Evolutionary conservation across 2,888 invertebrate genomes (phyloP).

Genomic region (Diaphora mendica): DNA sequence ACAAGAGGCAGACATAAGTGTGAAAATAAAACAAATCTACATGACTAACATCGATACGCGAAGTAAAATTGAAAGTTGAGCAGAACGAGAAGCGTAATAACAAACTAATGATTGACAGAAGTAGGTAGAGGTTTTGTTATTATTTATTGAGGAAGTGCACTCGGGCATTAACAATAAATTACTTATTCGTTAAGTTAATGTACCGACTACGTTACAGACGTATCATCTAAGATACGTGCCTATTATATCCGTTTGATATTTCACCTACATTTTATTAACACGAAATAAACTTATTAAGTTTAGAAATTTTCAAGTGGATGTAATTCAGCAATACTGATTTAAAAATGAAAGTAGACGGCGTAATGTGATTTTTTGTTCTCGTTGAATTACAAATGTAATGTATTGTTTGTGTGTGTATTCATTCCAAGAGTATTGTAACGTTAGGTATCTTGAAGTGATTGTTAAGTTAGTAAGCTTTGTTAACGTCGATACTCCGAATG

Average conservation of each 20-base stretch:
- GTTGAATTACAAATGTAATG: conserved; percentile 21
- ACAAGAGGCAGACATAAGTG: neutral
- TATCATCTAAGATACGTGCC: conserved; percentile 49
- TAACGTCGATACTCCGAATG: conserved; percentile 56
- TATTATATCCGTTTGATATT: conserved; percentile 30
- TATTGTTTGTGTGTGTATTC: conserved; percentile 19
- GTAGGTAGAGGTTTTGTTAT: conserved; percentile 46
- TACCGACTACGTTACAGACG: conserved; percentile 32
- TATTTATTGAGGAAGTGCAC: conserved; percentile 53
- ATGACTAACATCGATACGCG: conserved; percentile 43
- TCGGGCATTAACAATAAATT: conserved; percentile 54
- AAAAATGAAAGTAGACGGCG: conserved; percentile 45
- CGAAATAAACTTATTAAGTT: conserved; percentile 36
- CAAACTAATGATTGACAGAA: conserved; percentile 48
- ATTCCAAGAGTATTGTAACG: conserved; percentile 26
- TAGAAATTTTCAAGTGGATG: conserved; percentile 38
- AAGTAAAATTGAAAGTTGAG: conserved; percentile 69
- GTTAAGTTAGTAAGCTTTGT: conserved; percentile 33
- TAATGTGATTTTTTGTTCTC: conserved; percentile 29
- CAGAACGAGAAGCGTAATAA: conserved; percentile 49
- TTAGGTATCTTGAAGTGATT: conserved; percentile 26
- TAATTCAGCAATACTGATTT: conserved; percentile 39
- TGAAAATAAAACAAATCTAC: neutral
- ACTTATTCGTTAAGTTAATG: conserved; percentile 43
- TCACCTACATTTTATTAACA: conserved; percentile 38